Base-by-base conservation (phyloP, 2,888 invertebrate species). In the Andrena praecox region DNA sequence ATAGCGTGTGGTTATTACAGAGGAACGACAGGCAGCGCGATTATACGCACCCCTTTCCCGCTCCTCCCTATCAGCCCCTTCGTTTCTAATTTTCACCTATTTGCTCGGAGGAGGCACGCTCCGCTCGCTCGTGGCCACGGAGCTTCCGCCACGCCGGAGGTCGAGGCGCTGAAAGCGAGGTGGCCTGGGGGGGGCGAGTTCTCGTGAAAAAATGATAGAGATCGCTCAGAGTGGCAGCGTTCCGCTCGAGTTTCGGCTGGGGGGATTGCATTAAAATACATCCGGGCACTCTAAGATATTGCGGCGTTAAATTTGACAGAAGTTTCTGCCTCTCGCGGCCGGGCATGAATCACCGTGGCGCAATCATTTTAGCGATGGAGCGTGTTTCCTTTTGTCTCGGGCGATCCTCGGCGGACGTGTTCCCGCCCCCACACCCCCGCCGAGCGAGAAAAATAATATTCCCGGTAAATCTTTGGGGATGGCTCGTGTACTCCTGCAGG, bases 231-330 rank as follows among this genome's bases (percentile, higher is more conserved):
- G 59, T n/a, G 10, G 7, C 10, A 31, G 31, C 6, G 8, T 63
- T 31, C 12, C 8, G 5, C n/a, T 8, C 24, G 31, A 27, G 64
- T 29, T 74, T 69, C 62, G 64, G 2, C 20, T 20, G 27, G 56
- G 56, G 24, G n/a, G 75, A 72, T 75, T 20, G 60, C 71, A 80
- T 87, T 86, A 88, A 87, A 88, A 86, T 87, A 78, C 77, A 86
- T 84, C 20, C 66, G 67, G 59, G 67, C 77, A 87, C 88, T 88
- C 79, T 59, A 59, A 70, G 77, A 70, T 78, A 87, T 84, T 86
- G 77, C 82, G 10, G 54, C 50, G 81, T 35, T 78, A 72, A 79
- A 81, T 84, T 76, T 79, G 72, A 66, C 77, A 59, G 63, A 31
- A 59, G 71, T 50, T 66, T 50, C 66, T 56, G 24, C 35, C 60